phyloP scores from a whole-genome alignment of 2,888 invertebrate species.

The Ashinkailepas kermadecensis region DNA sequence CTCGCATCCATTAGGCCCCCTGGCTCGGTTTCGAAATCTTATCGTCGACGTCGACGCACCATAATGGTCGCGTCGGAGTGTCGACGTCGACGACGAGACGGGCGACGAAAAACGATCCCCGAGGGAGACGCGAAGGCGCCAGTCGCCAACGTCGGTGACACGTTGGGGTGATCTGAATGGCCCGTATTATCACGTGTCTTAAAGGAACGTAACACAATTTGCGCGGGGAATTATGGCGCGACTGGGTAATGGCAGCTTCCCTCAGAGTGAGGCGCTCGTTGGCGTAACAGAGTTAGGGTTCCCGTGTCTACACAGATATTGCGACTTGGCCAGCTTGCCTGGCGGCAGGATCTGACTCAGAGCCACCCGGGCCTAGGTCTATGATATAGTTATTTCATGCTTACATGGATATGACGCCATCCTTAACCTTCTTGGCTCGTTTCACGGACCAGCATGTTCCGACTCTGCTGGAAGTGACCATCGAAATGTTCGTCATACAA shows the following conservation, averaged over 20 bases:
- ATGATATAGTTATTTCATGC: too few relatives aligned
- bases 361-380: too few relatives aligned
- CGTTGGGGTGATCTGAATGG: background rate
- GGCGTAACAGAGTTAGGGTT: too few relatives aligned
- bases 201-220: background rate
- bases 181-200: background rate
- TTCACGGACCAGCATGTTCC: too few relatives aligned
- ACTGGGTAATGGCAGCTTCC: background rate
- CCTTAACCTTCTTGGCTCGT: too few relatives aligned
- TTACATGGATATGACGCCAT: too few relatives aligned
- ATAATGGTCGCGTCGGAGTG: background rate
- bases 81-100: background rate
- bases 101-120: background rate
- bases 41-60: background rate
- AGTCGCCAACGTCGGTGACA: background rate
- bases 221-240: background rate
- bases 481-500: too few relatives aligned
- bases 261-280: too few relatives aligned
- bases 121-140: background rate
- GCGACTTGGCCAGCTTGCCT: too few relatives aligned
- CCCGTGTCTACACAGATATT: too few relatives aligned
- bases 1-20: background rate
- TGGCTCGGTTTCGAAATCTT: background rate
- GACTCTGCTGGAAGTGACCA: too few relatives aligned
- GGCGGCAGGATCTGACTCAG: too few relatives aligned